Conservation (phyloP, 2,797 vertebrate genomes). For the Margarornis squamiger region DNA sequence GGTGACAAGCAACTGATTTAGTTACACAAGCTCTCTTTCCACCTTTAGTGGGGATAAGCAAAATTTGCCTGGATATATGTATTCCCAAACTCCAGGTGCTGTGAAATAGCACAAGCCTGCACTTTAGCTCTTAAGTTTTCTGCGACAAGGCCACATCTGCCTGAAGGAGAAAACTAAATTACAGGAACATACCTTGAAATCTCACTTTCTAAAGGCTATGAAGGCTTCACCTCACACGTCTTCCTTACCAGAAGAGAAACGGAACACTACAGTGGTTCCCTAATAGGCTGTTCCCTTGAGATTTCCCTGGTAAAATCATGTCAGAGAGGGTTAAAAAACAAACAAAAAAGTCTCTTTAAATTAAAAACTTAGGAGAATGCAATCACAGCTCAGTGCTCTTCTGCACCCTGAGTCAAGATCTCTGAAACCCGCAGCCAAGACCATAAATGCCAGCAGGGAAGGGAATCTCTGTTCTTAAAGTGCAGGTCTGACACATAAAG, state of each 20-base stretch:
- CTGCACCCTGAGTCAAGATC: neutral
- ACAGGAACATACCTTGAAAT: neutral
- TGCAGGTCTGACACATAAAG: neutral
- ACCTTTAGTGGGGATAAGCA: neutral
- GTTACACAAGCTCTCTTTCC: neutral
- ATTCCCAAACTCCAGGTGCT: accelerated
- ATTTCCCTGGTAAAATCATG: neutral
- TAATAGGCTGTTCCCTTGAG: neutral
- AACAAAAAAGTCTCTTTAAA: neutral
- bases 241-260: neutral
- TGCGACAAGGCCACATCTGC: neutral
- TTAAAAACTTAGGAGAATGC: neutral
- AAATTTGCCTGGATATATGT: neutral
- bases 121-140: neutral
- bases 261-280: neutral
- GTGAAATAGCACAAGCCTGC: neutral
- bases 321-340: accelerated
- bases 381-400: neutral
- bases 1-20: neutral
- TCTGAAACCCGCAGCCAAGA: neutral
- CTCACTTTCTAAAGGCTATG: neutral
- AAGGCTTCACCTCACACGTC: neutral
- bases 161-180: neutral
- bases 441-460: neutral
- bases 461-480: neutral